Base-by-base conservation (phyloP, 1,140 invertebrate genomes). In the Euwallacea similis region DNA sequence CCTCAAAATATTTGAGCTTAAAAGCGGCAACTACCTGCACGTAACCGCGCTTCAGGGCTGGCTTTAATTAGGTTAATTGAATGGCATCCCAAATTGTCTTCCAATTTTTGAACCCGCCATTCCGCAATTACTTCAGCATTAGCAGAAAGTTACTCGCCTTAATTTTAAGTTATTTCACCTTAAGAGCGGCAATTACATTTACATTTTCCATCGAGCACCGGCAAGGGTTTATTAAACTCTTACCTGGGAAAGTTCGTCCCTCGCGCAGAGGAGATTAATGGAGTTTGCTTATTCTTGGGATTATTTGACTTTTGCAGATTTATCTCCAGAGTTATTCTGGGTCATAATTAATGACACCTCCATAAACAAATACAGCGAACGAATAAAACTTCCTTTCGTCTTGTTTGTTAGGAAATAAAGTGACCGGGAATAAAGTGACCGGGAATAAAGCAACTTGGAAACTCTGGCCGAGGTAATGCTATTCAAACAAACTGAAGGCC, bases 321-420 rank as follows among this genome's bases (percentile, higher is more conserved):
- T 33, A 33, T 33, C 21, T 33, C 21, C 4, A 33, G 21, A 33
- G 21, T 33, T 33, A 33, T 33, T 33, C 21, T 33, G 21, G 21
- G 21, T 33, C 21, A 33, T 33, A 33, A 33, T 33, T 33, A 33
- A 33, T 33, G 21, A 11, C 9, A 50, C 13, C 55, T 13, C 9
- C 55, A 56, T 15, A 33, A 58, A 58, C 21, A 58, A 56, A 58
- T 9, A 58, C n/a, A 0, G 3, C n/a, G n/a, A 58, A 58, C 9
- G 55, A 58, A 58, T 58, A 58, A 58, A 58, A 33, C 10, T 58
- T 6, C n/a, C 21, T 33, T 33, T 13, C 55, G 55, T n/a, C 13
- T 50, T 11, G 9, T 50, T 50, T 50, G 46, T 11, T 1, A 13
- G 9, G 46, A 50, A 50, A 50, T 50, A 50, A 50, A 50, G 9